Conservation (phyloP, 2,113 vertebrate species). For the Rhynchomys soricoides region DNA sequence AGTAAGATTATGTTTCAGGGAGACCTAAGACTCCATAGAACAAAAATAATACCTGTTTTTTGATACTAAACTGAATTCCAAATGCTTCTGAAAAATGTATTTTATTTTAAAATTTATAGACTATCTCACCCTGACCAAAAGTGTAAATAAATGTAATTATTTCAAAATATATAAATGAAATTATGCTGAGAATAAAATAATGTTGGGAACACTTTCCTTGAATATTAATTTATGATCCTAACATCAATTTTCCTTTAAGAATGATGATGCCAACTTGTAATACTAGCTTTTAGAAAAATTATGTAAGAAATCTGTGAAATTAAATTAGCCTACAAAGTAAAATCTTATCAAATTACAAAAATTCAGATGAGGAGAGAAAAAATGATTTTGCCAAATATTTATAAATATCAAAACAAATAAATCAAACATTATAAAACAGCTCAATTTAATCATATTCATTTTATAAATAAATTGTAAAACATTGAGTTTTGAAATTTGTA, state of each 20-base stretch:
- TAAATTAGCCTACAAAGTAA: not conserved
- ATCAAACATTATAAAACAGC: not conserved
- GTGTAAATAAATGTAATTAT: slow-evolving; percentile 25
- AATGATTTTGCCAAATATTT: not conserved
- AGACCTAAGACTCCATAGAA: not conserved
- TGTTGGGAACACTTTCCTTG: not conserved
- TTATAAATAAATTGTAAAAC: not conserved
- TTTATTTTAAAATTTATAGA: slow-evolving; percentile 16
- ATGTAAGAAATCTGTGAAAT: too few relatives aligned
- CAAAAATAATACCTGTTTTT: not conserved
- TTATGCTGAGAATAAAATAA: not conserved
- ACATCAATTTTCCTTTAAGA: not conserved
- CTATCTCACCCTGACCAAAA: not conserved
- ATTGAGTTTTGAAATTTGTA: slow-evolving; percentile 24
- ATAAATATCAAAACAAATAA: not conserved
- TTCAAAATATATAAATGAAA: slow-evolving; percentile 18
- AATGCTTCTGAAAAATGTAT: slow-evolving; percentile 36
- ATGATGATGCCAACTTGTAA: not conserved
- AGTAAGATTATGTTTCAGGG: not conserved
- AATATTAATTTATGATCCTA: not conserved
- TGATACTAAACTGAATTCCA: not conserved
- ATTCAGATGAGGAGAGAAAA: not conserved
- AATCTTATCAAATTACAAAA: not conserved
- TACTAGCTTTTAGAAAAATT: not conserved
- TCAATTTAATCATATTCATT: not conserved